These are phyloP conservation scores for Patiria miniata DNA, from an alignment of 35 echinoderm and acorn worm species.

Conservation along the genomic window DNA sequence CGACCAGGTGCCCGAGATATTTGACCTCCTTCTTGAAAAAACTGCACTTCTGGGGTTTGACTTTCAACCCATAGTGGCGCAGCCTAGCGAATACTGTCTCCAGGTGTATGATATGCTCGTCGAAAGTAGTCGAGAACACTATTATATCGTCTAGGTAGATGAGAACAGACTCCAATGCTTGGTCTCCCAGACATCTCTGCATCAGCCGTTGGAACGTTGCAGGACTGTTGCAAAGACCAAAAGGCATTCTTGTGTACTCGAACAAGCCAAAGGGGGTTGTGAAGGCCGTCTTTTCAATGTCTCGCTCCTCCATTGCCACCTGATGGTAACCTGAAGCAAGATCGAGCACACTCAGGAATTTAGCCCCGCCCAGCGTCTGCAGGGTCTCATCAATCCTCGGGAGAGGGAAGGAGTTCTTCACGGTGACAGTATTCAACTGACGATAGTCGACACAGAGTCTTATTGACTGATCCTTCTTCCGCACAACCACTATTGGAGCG, in stretches of 20 bases:
- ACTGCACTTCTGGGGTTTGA: not conserved
- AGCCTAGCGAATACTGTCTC: not conserved
- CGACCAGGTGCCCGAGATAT: not conserved
- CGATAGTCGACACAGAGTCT: slow-evolving; percentile 55
- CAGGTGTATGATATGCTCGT: no score
- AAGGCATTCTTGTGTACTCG: no score
- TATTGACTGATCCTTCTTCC: slow-evolving; percentile 48
- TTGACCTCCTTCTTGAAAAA: not conserved
- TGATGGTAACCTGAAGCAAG: slow-evolving; percentile 79
- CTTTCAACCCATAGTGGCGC: not conserved
- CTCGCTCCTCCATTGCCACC: slow-evolving; percentile 55
- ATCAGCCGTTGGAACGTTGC: no score
- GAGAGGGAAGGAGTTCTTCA: no score
- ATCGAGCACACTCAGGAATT: slow-evolving; percentile 45
- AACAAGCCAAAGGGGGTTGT: no score
- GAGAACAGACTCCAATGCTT: not conserved
- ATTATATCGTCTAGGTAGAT: not conserved
- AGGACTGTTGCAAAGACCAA: no score
- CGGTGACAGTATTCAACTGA: no score
- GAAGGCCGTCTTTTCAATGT: slow-evolving; percentile 3
- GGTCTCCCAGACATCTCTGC: no score
- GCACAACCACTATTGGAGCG: slow-evolving; percentile 53
- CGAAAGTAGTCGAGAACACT: not conserved
- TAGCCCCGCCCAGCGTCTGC: no score
- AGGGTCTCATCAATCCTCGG: no score